phyloP scores from a whole-genome alignment of 2,888 invertebrate species.

The Agriopis aurantiaria region DNA sequence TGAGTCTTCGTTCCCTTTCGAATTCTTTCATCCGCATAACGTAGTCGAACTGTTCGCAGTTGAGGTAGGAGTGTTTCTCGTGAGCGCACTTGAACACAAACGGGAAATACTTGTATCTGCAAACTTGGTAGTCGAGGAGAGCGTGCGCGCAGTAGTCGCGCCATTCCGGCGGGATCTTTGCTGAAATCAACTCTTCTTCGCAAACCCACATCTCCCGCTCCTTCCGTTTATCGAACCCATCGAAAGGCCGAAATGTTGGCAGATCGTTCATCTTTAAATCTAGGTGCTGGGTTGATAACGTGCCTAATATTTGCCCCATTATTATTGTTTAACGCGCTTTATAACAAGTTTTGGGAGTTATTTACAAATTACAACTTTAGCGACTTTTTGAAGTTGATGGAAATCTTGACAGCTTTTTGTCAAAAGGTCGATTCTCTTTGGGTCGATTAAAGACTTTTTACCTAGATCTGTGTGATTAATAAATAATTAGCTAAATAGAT shows the following conservation, averaged over 20 bases:
- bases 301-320: constrained; percentile 69
- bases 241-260: constrained; percentile 89
- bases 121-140: constrained; percentile 88
- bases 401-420: not conserved
- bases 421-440: too few species aligned
- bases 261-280: constrained; percentile 67
- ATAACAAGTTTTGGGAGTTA: not conserved
- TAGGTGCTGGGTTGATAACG: constrained; percentile 54
- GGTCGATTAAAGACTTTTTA: not conserved
- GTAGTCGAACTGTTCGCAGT: constrained; percentile 94
- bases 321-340: constrained; percentile 3
- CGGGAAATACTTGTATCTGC: constrained; percentile 90
- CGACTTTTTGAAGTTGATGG: not conserved
- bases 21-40: constrained; percentile 80
- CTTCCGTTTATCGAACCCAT: constrained; percentile 91
- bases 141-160: constrained; percentile 95
- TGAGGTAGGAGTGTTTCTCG: constrained; percentile 90
- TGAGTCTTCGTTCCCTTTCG: constrained; percentile 71
- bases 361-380: not conserved
- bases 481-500: too few species aligned
- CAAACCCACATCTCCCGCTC: constrained; percentile 90
- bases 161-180: constrained; percentile 88
- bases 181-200: constrained; percentile 90
- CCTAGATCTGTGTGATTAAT: too few species aligned
- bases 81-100: constrained; percentile 89